phyloP scores from a whole-genome alignment of 2,797 vertebrate species.

The Microtus obscurus region DNA sequence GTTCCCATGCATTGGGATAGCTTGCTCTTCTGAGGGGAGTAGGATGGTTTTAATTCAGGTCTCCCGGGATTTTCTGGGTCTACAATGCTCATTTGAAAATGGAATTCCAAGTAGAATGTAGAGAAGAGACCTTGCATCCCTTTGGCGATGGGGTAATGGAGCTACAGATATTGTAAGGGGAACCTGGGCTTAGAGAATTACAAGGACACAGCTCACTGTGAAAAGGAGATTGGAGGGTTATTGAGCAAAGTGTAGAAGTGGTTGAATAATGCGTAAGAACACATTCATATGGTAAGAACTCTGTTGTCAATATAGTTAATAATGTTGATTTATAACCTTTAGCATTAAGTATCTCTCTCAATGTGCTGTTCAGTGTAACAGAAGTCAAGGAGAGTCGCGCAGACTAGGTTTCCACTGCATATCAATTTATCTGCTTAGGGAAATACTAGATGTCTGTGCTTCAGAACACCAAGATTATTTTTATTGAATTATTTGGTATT shows the following conservation, averaged over 20 bases:
- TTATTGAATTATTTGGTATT: conserved; percentile 44
- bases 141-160: neutral
- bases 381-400: neutral
- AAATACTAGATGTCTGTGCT: neutral
- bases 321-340: conserved; percentile 19
- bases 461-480: conserved; percentile 18
- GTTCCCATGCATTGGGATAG: neutral
- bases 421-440: too few relatives aligned
- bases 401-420: neutral
- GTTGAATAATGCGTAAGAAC: conserved; percentile 34
- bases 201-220: neutral
- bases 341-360: neutral
- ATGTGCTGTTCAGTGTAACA: conserved; percentile 25
- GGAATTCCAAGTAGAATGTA: neutral
- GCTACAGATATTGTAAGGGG: neutral
- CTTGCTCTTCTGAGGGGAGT: neutral
- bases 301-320: conserved; percentile 54
- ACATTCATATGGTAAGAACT: neutral
- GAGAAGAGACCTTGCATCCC: neutral
- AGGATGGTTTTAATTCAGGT: neutral
- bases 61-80: neutral
- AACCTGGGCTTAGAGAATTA: neutral
- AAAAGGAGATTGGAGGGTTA: neutral
- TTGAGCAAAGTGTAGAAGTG: neutral
- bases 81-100: conserved; percentile 17